phyloP scores from a whole-genome alignment of 2,113 vertebrate genomes.

The Carettochelys insculpta region DNA sequence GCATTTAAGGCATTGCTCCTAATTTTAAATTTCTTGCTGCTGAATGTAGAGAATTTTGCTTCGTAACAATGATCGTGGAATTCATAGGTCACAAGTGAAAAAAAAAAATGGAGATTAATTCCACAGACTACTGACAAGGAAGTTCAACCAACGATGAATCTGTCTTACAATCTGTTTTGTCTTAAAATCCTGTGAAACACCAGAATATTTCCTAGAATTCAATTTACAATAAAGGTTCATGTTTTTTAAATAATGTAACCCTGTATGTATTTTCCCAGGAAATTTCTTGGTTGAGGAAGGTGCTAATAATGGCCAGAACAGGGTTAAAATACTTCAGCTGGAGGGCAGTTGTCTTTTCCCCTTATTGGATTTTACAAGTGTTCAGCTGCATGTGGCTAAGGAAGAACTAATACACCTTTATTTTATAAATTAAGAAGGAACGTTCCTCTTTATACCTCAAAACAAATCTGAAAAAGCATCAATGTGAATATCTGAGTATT shows the following conservation, averaged over 20 bases:
- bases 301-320: background rate
- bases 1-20: conserved; percentile 5
- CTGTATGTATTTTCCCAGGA: background rate
- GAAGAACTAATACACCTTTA: background rate
- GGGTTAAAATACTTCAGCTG: background rate
- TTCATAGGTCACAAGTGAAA: conserved; percentile 27
- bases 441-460: background rate
- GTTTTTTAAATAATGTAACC: background rate
- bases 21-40: conserved; percentile 48
- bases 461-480: background rate
- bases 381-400: background rate
- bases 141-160: background rate
- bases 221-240: background rate
- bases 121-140: background rate
- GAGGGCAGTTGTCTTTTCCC: background rate
- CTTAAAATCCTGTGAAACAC: conserved; percentile 13
- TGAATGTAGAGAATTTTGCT: conserved; percentile 48
- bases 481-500: background rate
- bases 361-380: background rate
- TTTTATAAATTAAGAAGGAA: background rate
- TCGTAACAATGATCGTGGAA: conserved; percentile 10
- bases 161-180: background rate
- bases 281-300: background rate
- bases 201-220: background rate
- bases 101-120: conserved; percentile 41